Evolutionary conservation across 2,888 invertebrate genomes (phyloP), one percentile per base, ranked within the genome.

Genomic region (Dicyrtoma fusca): DNA sequence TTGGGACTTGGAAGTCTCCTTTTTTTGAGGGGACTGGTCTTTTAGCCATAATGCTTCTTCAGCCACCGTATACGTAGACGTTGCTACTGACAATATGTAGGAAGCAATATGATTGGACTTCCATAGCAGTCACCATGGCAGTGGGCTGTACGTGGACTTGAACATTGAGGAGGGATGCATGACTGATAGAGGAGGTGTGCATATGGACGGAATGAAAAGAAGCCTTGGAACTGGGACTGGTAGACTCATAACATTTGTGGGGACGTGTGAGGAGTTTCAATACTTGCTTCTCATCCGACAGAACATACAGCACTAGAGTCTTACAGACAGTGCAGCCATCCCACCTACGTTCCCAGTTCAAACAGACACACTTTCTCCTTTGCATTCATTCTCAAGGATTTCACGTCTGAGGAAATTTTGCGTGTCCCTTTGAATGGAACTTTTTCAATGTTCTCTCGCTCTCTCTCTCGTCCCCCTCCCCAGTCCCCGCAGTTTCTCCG

Each of bases 211-310:
- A 8, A 34, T 34, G 34, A 34, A 23, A 55, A 3, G 23, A 14
- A 55, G 23, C 14, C 19, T 14, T 14, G 23, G 55, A 23, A 55
- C 8, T 8, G 23, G 23, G 55, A 55, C 4, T 34, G 34, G 34
- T 5, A 55, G 23, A 59, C 59, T 59, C 59, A 59, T 59, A 59
- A 59, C 59, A 59, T 59, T 59, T 19, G 34, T 34, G 59, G 34
- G n/a, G n/a, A 59, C 59, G 59, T 59, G 59, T 59, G 59, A 59
- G 23, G 59, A 14, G 13, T 59, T 11, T 17, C 59, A 59, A 59
- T 59, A 3, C 4, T 34, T 34, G 34, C 34, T 5, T 34, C 21
- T 34, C 59, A 59, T 6, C 5, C 51, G 17, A 51, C 6, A 6
- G 51, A 19, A 34, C 34, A 34, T 8, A 34, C 34, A 34, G 34